phyloP scores from a whole-genome alignment of 2,797 vertebrate species.

The Oreortyx pictus region DNA sequence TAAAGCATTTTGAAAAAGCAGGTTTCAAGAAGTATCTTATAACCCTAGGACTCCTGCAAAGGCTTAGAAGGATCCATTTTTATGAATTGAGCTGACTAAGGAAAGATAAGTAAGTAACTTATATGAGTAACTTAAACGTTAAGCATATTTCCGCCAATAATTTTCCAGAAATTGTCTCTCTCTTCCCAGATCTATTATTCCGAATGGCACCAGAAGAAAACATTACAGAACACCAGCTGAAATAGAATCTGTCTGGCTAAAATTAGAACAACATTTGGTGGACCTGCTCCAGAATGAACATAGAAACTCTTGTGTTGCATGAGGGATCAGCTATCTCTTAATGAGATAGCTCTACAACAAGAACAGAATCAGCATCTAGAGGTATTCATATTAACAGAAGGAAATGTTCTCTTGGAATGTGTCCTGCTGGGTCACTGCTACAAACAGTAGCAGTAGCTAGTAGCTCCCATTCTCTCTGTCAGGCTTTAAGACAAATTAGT shows the following conservation, averaged over 20 bases:
- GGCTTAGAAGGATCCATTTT: not conserved
- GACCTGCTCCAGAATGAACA: not conserved
- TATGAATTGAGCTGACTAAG: not conserved
- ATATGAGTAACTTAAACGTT: not conserved
- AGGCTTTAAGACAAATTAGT: not conserved
- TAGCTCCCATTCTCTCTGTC: not conserved
- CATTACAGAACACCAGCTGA: not conserved
- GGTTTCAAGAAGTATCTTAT: not conserved
- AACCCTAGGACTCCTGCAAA: not conserved
- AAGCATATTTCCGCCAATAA: not conserved
- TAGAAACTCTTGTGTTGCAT: not conserved
- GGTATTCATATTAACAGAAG: not conserved
- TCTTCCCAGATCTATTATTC: not conserved
- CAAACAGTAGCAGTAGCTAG: too few relatives aligned
- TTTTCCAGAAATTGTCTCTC: not conserved
- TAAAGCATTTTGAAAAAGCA: rapidly evolving
- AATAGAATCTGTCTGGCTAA: not conserved
- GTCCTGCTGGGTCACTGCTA: not conserved
- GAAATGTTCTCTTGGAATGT: not conserved
- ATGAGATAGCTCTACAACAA: not conserved
- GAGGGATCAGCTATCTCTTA: not conserved
- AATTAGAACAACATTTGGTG: not conserved
- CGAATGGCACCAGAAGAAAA: not conserved
- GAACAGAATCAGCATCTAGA: not conserved
- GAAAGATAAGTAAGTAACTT: not conserved